Evolutionary conservation across 2,888 invertebrate species (phyloP).

Genomic region (Rhaphigaster nebulosa): DNA sequence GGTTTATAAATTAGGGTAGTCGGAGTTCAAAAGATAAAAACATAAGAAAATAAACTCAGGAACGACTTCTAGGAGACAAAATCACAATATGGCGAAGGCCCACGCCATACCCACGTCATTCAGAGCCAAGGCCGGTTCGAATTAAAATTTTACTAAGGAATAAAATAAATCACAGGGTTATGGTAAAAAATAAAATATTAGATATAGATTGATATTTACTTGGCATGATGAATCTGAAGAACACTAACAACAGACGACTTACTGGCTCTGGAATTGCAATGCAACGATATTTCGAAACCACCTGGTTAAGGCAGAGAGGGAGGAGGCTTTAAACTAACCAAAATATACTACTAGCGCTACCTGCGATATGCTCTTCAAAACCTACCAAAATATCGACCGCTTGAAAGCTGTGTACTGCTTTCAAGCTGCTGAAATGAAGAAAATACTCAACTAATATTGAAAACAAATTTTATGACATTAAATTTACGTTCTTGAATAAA

Average conservation of each 20-base stretch:
- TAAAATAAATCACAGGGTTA: not conserved
- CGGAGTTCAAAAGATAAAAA: no score
- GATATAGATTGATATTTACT: not conserved
- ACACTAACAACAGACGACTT: no score
- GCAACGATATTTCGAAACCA: not conserved
- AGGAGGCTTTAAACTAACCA: not conserved
- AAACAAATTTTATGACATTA: no score
- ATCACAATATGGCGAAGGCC: not conserved
- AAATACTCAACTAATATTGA: no score
- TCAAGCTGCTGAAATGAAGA: no score
- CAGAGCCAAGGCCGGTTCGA: not conserved
- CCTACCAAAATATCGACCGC: not conserved
- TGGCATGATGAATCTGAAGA: not conserved
- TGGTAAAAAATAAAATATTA: not conserved
- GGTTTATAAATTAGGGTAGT: no score
- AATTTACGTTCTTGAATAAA: no score
- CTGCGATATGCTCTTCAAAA: not conserved
- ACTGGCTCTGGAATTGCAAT: no score
- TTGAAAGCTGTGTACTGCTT: no score
- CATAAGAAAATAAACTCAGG: no score
- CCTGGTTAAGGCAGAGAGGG: not conserved
- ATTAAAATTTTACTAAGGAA: not conserved
- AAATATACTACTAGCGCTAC: not conserved
- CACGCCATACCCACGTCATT: constrained; percentile 1
- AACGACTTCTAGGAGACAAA: not conserved